Evolutionary conservation across 2,797 vertebrate genomes (phyloP).

Genomic region (Eulemur coronatus): DNA sequence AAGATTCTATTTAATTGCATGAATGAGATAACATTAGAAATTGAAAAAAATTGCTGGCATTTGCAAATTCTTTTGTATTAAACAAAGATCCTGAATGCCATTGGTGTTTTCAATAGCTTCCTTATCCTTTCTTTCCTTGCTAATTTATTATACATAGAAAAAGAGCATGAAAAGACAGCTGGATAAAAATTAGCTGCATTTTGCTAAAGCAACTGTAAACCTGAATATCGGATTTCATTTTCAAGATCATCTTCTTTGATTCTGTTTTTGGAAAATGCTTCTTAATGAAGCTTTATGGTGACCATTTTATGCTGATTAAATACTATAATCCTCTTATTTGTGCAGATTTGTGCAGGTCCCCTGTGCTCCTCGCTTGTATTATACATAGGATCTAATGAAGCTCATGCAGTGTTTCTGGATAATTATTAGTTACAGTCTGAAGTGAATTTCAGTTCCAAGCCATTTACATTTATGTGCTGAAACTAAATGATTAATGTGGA

Average conservation of each 20-base stretch:
- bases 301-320: constrained; percentile 77
- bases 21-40: constrained; percentile 3
- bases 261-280: constrained; percentile 73
- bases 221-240: constrained; percentile 50
- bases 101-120: neutral
- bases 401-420: constrained; percentile 67
- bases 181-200: constrained; percentile 19
- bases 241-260: constrained; percentile 47
- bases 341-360: constrained; percentile 70
- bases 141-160: neutral
- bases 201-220: constrained; percentile 20
- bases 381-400: constrained; percentile 77
- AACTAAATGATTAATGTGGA: constrained; percentile 84
- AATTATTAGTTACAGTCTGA: constrained; percentile 80
- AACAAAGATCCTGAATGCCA: neutral
- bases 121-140: neutral
- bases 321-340: constrained; percentile 76
- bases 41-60: neutral
- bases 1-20: neutral
- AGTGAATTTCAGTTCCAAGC: constrained; percentile 81
- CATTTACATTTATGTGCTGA: constrained; percentile 83
- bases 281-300: constrained; percentile 73
- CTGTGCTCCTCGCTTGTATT: constrained; percentile 64
- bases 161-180: neutral
- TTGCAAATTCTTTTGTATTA: neutral